Conservation (phyloP, 2,113 vertebrate species). For the Oryzias celebensis region DNA sequence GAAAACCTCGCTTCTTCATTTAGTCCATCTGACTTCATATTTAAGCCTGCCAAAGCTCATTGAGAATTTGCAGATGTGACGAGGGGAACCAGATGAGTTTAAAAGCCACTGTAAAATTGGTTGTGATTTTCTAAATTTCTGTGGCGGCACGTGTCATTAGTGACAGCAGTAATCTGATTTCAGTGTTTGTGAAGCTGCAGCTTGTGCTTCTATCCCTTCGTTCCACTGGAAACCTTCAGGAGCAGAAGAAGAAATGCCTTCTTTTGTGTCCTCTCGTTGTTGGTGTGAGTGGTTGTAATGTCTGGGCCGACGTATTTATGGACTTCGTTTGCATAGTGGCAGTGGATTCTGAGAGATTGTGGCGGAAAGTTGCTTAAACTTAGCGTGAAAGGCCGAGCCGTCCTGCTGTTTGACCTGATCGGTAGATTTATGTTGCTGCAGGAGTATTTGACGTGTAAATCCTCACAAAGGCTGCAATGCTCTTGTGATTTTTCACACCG, state of each 20-base stretch:
- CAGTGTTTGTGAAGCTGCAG: constrained; percentile 8
- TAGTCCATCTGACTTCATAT: background rate
- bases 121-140: constrained; percentile 3
- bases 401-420: background rate
- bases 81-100: constrained; percentile 5
- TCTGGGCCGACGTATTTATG: constrained; percentile 47
- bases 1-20: no score
- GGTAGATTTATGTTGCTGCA: constrained; percentile 24
- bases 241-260: background rate
- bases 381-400: background rate
- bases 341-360: constrained; percentile 26
- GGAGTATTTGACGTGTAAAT: constrained; percentile 1
- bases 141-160: constrained; percentile 9
- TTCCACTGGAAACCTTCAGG: background rate
- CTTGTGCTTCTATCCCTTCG: background rate
- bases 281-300: constrained; percentile 33
- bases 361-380: constrained; percentile 19
- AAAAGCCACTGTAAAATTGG: background rate
- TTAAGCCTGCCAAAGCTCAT: background rate
- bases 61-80: background rate
- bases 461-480: background rate
- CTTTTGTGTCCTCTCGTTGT: constrained; percentile 5
- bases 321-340: constrained; percentile 9
- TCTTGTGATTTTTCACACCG: background rate
- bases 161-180: background rate